phyloP scores from a whole-genome alignment of 2,888 invertebrate species.

The Ceramica pisi region DNA sequence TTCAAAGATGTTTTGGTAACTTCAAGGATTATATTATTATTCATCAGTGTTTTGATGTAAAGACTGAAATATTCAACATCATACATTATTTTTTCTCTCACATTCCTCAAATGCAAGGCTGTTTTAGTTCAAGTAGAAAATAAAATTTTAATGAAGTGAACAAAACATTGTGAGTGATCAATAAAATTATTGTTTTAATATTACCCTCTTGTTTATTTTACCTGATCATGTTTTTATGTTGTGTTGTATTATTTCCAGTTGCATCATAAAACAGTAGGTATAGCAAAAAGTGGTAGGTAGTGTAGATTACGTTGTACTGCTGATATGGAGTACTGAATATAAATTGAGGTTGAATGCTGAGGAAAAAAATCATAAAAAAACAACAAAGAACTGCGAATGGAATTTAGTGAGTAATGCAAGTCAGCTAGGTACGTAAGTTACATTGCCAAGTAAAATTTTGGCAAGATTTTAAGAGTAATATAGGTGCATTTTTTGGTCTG shows the following conservation, averaged over 20 bases:
- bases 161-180: constrained; percentile 87
- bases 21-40: constrained; percentile 71
- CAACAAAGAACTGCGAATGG: neutral
- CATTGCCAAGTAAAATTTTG: constrained; percentile 9
- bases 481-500: neutral
- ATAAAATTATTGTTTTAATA: constrained; percentile 74
- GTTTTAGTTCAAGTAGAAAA: constrained; percentile 81
- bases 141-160: constrained; percentile 79
- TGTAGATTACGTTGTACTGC: neutral
- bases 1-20: constrained; percentile 59
- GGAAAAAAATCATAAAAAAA: neutral
- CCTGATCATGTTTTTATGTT: constrained; percentile 11
- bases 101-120: constrained; percentile 88
- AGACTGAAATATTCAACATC: constrained; percentile 79
- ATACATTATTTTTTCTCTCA: constrained; percentile 76
- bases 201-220: constrained; percentile 48
- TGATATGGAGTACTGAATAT: neutral
- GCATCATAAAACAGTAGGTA: neutral
- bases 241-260: neutral
- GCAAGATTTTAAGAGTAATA: neutral
- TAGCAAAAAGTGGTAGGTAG: neutral
- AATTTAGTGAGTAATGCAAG: constrained; percentile 2
- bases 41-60: constrained; percentile 76
- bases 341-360: neutral
- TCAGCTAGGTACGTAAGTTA: neutral